Percentiles rank a stretch among this genome's conserved stretches.
phyloP scores from a whole-genome alignment of 1,140 invertebrate genomes.

The Temnothorax curvispinosus region DNA sequence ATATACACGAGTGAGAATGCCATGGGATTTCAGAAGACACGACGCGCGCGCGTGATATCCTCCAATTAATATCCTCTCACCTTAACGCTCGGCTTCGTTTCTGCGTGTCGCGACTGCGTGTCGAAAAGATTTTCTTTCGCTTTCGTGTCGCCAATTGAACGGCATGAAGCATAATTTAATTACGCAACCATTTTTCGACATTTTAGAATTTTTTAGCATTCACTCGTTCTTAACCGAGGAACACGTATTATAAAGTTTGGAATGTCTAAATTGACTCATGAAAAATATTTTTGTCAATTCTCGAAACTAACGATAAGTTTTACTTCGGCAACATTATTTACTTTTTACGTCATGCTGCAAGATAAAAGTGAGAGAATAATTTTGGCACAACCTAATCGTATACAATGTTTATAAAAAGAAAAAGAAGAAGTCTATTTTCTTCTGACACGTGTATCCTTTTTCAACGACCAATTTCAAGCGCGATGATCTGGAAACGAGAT shows the following conservation, averaged over 20 bases:
- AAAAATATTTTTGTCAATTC: not conserved
- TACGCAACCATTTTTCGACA: not conserved
- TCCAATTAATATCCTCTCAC: constrained; percentile 73
- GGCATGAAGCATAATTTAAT: constrained; percentile 12
- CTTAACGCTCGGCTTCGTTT: constrained; percentile 57
- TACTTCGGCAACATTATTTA: not conserved
- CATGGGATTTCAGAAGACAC: constrained; percentile 55
- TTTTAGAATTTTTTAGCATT: not conserved
- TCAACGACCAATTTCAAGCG: constrained; percentile 67
- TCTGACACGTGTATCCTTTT: constrained; percentile 7
- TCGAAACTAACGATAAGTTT: not conserved
- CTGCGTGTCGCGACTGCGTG: not conserved
- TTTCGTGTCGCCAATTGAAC: not conserved
- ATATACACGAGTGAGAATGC: constrained; percentile 51
- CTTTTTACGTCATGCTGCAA: not conserved
- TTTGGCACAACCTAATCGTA: constrained; percentile 26
- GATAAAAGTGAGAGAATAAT: not conserved
- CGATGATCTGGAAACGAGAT: constrained; percentile 67
- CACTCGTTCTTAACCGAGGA: not conserved
- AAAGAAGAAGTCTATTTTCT: constrained; percentile 21
- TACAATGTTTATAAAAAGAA: constrained; percentile 22
- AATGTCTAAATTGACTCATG: not conserved
- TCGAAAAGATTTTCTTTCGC: constrained; percentile 10
- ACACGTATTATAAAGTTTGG: not conserved
- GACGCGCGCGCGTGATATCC: constrained; percentile 58